Percentiles rank a stretch among this genome's conserved stretches.
Evolutionary conservation across 2,888 invertebrate genomes (phyloP).

Genomic region (Zygogramma bicolorata): DNA sequence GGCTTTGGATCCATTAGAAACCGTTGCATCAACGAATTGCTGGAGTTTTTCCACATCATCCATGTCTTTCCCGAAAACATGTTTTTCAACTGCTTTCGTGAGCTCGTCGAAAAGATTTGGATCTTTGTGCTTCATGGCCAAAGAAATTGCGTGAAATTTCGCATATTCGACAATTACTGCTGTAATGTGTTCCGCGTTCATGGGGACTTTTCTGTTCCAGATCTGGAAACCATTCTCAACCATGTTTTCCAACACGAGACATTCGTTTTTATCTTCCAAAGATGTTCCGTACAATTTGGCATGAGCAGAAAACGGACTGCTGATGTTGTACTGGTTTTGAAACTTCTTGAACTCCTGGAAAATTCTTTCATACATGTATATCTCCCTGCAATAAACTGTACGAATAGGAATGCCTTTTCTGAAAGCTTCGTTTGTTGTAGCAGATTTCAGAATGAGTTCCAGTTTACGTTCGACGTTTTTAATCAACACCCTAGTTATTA

Average conservation of each 20-base stretch:
- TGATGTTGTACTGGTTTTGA: slow-evolving; percentile 41
- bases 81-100: neutral
- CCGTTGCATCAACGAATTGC: neutral
- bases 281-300: slow-evolving; percentile 34
- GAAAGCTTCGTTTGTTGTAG: slow-evolving; percentile 45
- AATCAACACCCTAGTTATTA: slow-evolving; percentile 43
- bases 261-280: slow-evolving; percentile 33
- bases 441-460: slow-evolving; percentile 55
- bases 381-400: slow-evolving; percentile 52
- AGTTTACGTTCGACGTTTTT: slow-evolving; percentile 15
- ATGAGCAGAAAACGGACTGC: slow-evolving; percentile 12
- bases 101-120: slow-evolving; percentile 48
- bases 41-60: neutral
- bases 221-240: slow-evolving; percentile 49
- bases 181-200: slow-evolving; percentile 54
- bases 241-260: slow-evolving; percentile 54
- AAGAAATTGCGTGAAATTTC: slow-evolving; percentile 57
- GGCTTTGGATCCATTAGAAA: slow-evolving; percentile 2
- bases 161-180: slow-evolving; percentile 55
- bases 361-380: slow-evolving; percentile 52
- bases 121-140: slow-evolving; percentile 53
- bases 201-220: slow-evolving; percentile 50
- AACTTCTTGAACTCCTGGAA: slow-evolving; percentile 50
- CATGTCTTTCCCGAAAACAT: neutral
- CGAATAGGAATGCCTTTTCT: slow-evolving; percentile 46